phyloP scores from a whole-genome alignment of 2,113 vertebrate species.

The Colius striatus region DNA sequence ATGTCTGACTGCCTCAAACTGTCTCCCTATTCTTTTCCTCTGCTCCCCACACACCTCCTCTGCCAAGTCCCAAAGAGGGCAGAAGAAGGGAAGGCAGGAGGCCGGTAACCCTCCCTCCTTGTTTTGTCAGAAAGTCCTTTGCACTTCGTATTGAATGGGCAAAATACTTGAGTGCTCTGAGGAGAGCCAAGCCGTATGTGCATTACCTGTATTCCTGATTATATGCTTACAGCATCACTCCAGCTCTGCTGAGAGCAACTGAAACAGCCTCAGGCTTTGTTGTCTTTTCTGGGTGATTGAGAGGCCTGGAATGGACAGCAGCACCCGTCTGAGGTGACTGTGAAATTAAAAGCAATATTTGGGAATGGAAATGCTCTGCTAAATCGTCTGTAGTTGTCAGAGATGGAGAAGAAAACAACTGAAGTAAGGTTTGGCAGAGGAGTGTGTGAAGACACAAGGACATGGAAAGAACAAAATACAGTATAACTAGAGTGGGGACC shows the following conservation, averaged over 20 bases:
- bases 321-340: rapidly evolving
- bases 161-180: not conserved
- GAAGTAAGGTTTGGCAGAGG: not conserved
- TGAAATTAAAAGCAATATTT: not conserved
- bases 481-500: not conserved
- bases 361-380: not conserved
- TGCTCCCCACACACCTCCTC: not conserved
- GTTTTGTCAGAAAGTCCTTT: not conserved
- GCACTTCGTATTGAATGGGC: not conserved
- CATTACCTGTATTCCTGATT: not conserved
- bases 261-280: not conserved
- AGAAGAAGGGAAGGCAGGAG: not conserved
- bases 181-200: not conserved
- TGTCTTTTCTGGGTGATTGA: not conserved
- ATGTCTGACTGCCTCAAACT: not conserved
- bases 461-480: not conserved
- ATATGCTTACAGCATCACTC: not conserved
- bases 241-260: not conserved
- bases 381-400: not conserved
- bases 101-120: not conserved
- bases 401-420: not conserved
- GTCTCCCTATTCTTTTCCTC: not conserved
- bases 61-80: not conserved
- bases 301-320: not conserved
- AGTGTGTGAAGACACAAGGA: not conserved